Evolutionary conservation across 2,888 invertebrate species (phyloP).

Genomic region (Tenthredo notha): DNA sequence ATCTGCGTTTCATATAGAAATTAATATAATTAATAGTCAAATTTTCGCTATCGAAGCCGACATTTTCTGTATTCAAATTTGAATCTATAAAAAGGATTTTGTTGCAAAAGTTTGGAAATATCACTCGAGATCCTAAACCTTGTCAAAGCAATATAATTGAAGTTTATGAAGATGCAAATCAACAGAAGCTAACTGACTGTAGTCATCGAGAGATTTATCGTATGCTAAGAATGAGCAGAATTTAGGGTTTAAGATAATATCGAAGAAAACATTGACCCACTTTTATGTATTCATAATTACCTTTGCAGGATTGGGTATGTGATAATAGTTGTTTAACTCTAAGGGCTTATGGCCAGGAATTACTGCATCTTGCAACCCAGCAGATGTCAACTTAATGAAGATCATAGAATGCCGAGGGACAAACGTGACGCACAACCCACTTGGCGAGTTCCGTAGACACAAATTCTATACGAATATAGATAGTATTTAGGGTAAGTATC

Average conservation of each 20-base stretch:
- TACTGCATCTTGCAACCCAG: constrained; percentile 18
- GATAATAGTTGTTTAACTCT: neutral
- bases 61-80: constrained; percentile 7
- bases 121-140: neutral
- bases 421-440: constrained; percentile 50
- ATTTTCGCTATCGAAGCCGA: neutral
- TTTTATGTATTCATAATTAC: neutral
- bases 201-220: neutral
- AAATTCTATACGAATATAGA: constrained; percentile 48
- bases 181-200: neutral
- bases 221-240: neutral
- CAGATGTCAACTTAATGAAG: constrained; percentile 14
- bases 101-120: neutral
- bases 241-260: neutral
- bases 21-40: neutral
- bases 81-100: neutral
- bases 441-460: constrained; percentile 37
- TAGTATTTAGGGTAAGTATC: constrained; percentile 40
- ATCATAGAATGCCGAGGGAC: constrained; percentile 44
- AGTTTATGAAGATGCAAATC: neutral
- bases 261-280: neutral
- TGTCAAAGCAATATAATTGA: neutral
- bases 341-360: constrained; percentile 30
- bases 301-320: neutral
- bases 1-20: neutral